Conservation (phyloP, 2,113 vertebrate genomes). For the Myxocyprinus asiaticus region DNA sequence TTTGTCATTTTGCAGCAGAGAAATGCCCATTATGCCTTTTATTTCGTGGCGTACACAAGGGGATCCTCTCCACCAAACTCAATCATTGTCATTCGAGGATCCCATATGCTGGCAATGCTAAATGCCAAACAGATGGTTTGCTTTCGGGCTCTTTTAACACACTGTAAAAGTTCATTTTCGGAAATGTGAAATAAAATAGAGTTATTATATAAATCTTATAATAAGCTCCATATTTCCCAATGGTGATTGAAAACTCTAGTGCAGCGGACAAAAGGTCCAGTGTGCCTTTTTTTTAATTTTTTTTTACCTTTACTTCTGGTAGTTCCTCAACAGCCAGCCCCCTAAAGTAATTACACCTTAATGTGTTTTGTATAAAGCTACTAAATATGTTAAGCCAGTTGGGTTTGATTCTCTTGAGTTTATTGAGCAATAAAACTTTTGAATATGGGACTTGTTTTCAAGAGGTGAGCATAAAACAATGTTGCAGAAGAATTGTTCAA, state of each 20-base stretch:
- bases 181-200: slow-evolving; percentile 74
- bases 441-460: slow-evolving; percentile 72
- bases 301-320: slow-evolving; percentile 64
- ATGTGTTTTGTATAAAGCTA: slow-evolving; percentile 73
- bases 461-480: slow-evolving; percentile 65
- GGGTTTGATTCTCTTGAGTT: slow-evolving; percentile 71
- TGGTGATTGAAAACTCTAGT: slow-evolving; percentile 59
- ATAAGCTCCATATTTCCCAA: slow-evolving; percentile 65
- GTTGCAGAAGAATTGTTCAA: slow-evolving; percentile 48
- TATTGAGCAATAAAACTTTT: slow-evolving; percentile 67
- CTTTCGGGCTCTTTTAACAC: slow-evolving; percentile 61
- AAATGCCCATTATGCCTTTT: slow-evolving; percentile 36
- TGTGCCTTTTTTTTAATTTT: slow-evolving; percentile 56
- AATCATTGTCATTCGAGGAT: slow-evolving; percentile 66
- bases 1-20: slow-evolving; percentile 13
- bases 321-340: slow-evolving; percentile 50
- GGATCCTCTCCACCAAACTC: slow-evolving; percentile 56
- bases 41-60: slow-evolving; percentile 41
- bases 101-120: slow-evolving; percentile 38
- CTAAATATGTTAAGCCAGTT: slow-evolving; percentile 69
- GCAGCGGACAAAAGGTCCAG: slow-evolving; percentile 20
- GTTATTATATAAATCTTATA: slow-evolving; percentile 67
- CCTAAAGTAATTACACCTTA: slow-evolving; percentile 69
- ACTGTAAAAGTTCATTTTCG: slow-evolving; percentile 70
- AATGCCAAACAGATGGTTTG: slow-evolving; percentile 76